phyloP scores from a whole-genome alignment of 1,140 invertebrate species.

The Sitodiplosis mosellana region DNA sequence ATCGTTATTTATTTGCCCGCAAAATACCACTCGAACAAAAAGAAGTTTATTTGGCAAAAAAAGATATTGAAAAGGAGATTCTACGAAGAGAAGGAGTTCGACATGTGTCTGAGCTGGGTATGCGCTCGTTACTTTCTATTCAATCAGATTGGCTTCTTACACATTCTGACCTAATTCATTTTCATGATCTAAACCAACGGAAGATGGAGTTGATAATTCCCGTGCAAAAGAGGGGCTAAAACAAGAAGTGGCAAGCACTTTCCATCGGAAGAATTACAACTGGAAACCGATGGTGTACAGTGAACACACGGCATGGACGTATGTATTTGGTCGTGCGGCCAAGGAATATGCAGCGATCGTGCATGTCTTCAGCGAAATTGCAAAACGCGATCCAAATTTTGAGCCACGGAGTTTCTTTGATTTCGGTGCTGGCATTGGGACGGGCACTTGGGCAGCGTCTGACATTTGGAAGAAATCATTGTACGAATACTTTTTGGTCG shows the following conservation, averaged over 20 bases:
- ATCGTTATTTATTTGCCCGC: slow-evolving; percentile 36
- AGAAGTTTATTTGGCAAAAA: slow-evolving; percentile 21
- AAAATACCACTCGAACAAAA: slow-evolving; percentile 38
- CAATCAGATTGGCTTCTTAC: too few species aligned
- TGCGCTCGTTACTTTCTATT: too few species aligned
- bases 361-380: slow-evolving; percentile 58
- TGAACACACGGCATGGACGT: slow-evolving; percentile 38
- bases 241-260: slow-evolving; percentile 22
- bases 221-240: slow-evolving; percentile 21
- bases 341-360: slow-evolving; percentile 55
- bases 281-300: slow-evolving; percentile 57
- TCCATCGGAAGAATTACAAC: slow-evolving; percentile 35
- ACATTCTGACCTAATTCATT: too few species aligned
- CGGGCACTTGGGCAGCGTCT: slow-evolving; percentile 62
- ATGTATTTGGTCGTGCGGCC: slow-evolving; percentile 45
- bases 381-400: slow-evolving; percentile 40
- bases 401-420: slow-evolving; percentile 61
- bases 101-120: slow-evolving; percentile 17
- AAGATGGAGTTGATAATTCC: slow-evolving; percentile 12
- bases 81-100: slow-evolving; percentile 16
- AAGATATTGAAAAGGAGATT: background rate
- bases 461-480: slow-evolving; percentile 47
- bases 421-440: slow-evolving; percentile 79
- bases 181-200: too few species aligned
- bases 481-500: slow-evolving; percentile 67